These are phyloP conservation scores for Falco columbarius DNA, from an alignment of 2,797 vertebrate species.

Conservation along the genomic window DNA sequence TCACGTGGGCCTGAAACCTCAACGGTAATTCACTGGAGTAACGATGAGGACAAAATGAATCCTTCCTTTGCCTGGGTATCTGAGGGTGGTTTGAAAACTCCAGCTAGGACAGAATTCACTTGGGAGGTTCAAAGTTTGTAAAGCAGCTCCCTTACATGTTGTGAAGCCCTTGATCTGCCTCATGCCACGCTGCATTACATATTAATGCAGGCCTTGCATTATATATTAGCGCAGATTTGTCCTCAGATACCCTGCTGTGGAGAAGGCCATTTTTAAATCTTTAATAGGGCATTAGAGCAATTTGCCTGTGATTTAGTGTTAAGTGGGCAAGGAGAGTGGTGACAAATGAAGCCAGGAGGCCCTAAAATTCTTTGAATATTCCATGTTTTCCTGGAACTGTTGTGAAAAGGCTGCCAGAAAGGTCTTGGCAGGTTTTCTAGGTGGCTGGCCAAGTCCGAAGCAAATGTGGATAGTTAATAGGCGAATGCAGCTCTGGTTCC, in stretches of 20 bases:
- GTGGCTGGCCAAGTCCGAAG: conserved; percentile 62
- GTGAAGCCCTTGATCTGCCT: not conserved
- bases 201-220: not conserved
- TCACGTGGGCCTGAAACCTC: not conserved
- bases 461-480: conserved; percentile 40
- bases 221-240: conserved; percentile 25
- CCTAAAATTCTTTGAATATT: conserved; percentile 56
- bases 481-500: not conserved
- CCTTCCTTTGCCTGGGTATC: not conserved
- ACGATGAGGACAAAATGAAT: rapidly evolving
- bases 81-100: not conserved
- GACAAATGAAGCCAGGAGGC: conserved; percentile 45
- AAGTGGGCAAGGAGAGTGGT: conserved; percentile 54
- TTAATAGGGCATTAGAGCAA: conserved; percentile 67
- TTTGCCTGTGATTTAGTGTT: conserved; percentile 57
- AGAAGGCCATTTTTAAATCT: conserved; percentile 57
- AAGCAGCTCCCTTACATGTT: not conserved
- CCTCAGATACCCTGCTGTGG: conserved; percentile 48
- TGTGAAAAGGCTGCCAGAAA: conserved; percentile 48
- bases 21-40: not conserved
- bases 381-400: conserved; percentile 70
- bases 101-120: not conserved
- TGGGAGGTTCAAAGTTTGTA: not conserved
- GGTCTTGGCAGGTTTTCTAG: conserved; percentile 60
- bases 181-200: not conserved